phyloP scores from a whole-genome alignment of 2,888 invertebrate genomes.

The Ecdyonurus torrentis region DNA sequence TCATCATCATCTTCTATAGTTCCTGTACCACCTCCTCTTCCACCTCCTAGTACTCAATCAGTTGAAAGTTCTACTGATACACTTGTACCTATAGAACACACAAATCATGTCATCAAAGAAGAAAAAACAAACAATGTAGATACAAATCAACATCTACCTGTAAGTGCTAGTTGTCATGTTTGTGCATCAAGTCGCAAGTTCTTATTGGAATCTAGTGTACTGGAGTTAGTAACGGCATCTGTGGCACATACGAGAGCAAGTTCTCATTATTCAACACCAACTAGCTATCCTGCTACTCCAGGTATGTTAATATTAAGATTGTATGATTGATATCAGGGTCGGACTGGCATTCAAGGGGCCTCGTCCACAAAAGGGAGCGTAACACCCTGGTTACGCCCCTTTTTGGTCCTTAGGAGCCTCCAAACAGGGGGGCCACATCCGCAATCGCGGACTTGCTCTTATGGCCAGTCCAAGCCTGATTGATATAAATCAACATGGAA shows the following conservation, averaged over 20 bases:
- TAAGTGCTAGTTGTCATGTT: constrained; percentile 20
- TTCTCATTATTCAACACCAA: constrained; percentile 28
- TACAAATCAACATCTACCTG: constrained; percentile 4
- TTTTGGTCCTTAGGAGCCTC: too few species aligned
- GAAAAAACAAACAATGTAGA: constrained; percentile 1
- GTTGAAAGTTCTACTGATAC: constrained; percentile 39
- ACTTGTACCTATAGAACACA: constrained; percentile 21
- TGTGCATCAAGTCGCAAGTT: constrained; percentile 23
- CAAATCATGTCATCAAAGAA: constrained; percentile 5
- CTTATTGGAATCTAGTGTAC: constrained; percentile 12
- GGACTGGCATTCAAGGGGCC: too few species aligned
- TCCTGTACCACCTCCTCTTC: constrained; percentile 5
- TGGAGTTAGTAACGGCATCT: not conserved
- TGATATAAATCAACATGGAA: too few species aligned
- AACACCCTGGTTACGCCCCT: too few species aligned
- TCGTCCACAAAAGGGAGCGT: too few species aligned
- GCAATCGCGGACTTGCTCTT: too few species aligned
- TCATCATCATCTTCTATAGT: too few species aligned
- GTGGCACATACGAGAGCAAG: not conserved
- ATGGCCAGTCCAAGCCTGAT: too few species aligned
- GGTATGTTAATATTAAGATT: constrained; percentile 20
- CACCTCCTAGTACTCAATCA: constrained; percentile 15
- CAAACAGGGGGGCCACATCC: too few species aligned
- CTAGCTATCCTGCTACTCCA: constrained; percentile 37
- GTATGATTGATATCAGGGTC: too few species aligned